phyloP scores from a whole-genome alignment of 2,113 vertebrate genomes.

The Tapirus terrestris region DNA sequence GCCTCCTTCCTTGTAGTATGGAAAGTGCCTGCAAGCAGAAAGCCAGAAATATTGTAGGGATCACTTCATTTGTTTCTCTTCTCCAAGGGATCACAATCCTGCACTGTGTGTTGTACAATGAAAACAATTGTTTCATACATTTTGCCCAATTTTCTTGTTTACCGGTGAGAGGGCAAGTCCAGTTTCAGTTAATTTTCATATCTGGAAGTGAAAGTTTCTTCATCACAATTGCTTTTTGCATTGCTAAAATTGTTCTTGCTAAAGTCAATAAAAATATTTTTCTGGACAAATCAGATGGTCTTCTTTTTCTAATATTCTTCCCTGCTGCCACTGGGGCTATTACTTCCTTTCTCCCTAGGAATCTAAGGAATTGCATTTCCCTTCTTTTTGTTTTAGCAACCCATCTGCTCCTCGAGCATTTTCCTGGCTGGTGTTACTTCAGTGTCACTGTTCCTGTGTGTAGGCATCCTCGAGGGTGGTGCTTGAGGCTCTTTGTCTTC shows the following conservation, averaged over 20 bases:
- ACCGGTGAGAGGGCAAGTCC: not conserved
- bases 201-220: slow-evolving; percentile 17
- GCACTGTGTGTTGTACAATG: not conserved
- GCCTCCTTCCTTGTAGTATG: not conserved
- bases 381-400: slow-evolving; percentile 19
- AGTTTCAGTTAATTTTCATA: not conserved
- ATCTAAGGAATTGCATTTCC: not conserved
- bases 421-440: not conserved
- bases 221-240: not conserved
- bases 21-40: not conserved
- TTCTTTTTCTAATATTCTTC: not conserved
- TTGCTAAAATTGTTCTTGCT: not conserved
- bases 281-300: slow-evolving; percentile 2
- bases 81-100: not conserved
- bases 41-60: not conserved
- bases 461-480: not conserved
- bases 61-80: not conserved
- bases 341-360: slow-evolving; percentile 41
- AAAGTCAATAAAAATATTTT: slow-evolving; percentile 14
- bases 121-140: not conserved
- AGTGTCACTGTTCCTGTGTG: not conserved
- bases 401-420: not conserved
- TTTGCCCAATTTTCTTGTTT: not conserved
- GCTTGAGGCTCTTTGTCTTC: not conserved
- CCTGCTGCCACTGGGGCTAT: not conserved